Percentiles rank a stretch among this genome's conserved stretches.
Evolutionary conservation across 2,888 invertebrate species (phyloP).

Genomic region (Melinaea menophilus): DNA sequence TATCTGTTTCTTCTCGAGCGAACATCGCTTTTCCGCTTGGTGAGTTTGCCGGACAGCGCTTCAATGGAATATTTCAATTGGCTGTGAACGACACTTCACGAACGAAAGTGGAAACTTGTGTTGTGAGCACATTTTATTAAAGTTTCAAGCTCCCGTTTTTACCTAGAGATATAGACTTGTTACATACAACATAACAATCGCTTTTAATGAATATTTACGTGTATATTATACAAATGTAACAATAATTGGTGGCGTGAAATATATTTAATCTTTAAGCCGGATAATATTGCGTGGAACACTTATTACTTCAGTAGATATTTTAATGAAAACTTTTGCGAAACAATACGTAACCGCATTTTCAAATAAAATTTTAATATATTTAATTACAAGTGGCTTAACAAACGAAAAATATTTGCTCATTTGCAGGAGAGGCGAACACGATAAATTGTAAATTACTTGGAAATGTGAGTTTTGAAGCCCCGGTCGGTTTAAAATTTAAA

Average conservation of each 20-base stretch:
- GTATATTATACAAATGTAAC: too few species aligned
- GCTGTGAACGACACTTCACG: conserved; percentile 47
- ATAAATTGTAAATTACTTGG: conserved; percentile 76
- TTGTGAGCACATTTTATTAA: conserved; percentile 54
- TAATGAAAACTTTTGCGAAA: conserved; percentile 45
- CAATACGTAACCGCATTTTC: conserved; percentile 51
- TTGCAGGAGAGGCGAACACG: conserved; percentile 67
- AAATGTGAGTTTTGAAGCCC: conserved; percentile 64
- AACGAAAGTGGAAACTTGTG: conserved; percentile 47
- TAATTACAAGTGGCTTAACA: conserved; percentile 71
- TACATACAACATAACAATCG: conserved; percentile 8
- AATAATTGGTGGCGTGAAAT: too few species aligned
- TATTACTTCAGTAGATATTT: conserved; percentile 35
- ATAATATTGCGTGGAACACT: conserved; percentile 10
- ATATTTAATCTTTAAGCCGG: background rate
- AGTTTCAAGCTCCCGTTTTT: conserved; percentile 42
- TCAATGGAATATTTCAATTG: conserved; percentile 42
- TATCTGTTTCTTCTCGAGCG: conserved; percentile 32
- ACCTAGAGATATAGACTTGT: conserved; percentile 14
- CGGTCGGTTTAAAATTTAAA: conserved; percentile 65
- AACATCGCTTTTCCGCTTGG: conserved; percentile 41
- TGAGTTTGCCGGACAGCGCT: conserved; percentile 44
- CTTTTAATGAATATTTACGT: too few species aligned
- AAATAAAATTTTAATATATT: conserved; percentile 62
- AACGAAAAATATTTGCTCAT: conserved; percentile 73